Base-by-base conservation (phyloP, 2,113 vertebrate genomes). In the Misgurnus anguillicaudatus region DNA sequence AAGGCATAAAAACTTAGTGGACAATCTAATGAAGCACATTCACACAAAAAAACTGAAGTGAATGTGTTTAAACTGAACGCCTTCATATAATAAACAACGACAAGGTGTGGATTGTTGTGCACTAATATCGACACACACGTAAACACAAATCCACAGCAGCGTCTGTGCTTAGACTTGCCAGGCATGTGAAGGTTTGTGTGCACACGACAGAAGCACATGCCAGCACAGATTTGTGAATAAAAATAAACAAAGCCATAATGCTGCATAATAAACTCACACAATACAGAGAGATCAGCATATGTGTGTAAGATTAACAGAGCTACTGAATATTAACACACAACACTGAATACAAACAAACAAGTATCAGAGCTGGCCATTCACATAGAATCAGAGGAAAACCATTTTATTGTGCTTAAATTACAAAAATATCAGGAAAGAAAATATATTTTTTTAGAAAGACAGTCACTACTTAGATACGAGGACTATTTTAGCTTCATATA, bases 161-260 rank as follows among this genome's bases (percentile, higher is more conserved):
- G 42, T 47, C 21, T 36, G 55, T 69, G 55, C 76, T 41, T 69
- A 78, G 55, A 48, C 19, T 67, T 19, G 38, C 36, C 66, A 71
- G 48, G 51, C 45, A 70, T 38, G 65, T 45, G n/a, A 47, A 77
- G 13, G 70, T 31, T 36, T 60, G 62, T 58, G 64, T 62, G 68
- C 36, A 67, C 68, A 76, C 19, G 51, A 45, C 17, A 57, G 13
- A 77, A 48, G 70, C 45, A 67, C 77, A 79, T 16, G 57, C 76
- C 64, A 38, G 63, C 36, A 67, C 70, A 82, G 31, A 73, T 67
- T 67, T 39, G n/a, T n/a, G 21, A 38, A 75, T 60, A 42, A 17
- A 80, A 36, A 75, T 21, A 48, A 42, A 75, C 70, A 68, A 45
- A 75, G 68, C 17, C 70, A 65, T 36, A 61, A 42, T 6, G 4